Base-by-base conservation (phyloP, 2,888 invertebrate genomes). In the Hypena proboscidalis region DNA sequence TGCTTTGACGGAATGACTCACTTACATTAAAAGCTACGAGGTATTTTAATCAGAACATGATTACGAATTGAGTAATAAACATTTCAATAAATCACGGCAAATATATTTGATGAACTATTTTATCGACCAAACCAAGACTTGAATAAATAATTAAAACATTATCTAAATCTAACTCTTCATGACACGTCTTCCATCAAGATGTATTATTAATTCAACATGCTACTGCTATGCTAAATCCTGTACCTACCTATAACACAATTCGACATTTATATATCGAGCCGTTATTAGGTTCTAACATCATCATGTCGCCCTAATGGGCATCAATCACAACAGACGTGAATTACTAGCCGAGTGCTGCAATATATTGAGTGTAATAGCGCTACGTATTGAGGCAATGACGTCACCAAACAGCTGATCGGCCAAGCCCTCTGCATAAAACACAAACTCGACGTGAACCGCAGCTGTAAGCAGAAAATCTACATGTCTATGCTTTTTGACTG, bases 401-500 rank as follows among this genome's bases (percentile, higher is more conserved):
- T 57, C 59, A 54, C 45, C 31, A 49, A 58, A 56, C 58, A 60
- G 60, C 55, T 63, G 55, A 48, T 54, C 46, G 47, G 40, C 40
- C 45, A 31, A 25, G 39, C 35, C 53, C 35, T 22, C 32, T 40
- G 40, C 37, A 41, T 43, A 19, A 42, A 58, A 42, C 45, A 39
- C 38, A 32, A 27, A 30, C 19, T 44, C 33, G 26, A 34, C 38
- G 47, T 44, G 45, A 39, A 34, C 34, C 35, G 38, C 30, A 39
- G 10, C 41, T 56, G 47, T 42, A 53, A 48, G 41, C 40, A 51
- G 57, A 51, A 58, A 59, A 51, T 51, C 40, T 57, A 47, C 36
- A 44, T 56, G 58, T 53, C 48, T 53, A 42, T 56, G 35, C 58
- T 62, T 65, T 69, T 59, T 61, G 65, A 65, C 52, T 57, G 58